These are phyloP conservation scores for Melanostoma mellinum DNA, from an alignment of 2,888 invertebrate genomes.

Conservation along the genomic window DNA sequence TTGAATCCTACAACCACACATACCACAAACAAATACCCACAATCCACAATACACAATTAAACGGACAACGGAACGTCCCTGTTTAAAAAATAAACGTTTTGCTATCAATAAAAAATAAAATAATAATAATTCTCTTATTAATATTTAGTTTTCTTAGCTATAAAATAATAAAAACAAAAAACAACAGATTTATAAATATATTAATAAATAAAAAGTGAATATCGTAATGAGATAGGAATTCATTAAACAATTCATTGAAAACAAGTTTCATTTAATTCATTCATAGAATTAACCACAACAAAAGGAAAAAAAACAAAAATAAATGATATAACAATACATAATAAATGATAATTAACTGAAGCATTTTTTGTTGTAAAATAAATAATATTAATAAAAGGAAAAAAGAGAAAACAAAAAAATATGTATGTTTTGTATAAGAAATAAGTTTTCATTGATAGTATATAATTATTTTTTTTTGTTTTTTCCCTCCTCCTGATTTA, in stretches of 20 bases:
- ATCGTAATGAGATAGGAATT: constrained; percentile 71
- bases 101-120: constrained; percentile 54
- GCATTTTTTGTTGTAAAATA: constrained; percentile 70
- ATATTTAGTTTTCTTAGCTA: constrained; percentile 69
- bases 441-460: constrained; percentile 27
- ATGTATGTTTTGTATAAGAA: constrained; percentile 49
- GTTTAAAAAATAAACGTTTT: constrained; percentile 70
- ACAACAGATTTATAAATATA: constrained; percentile 57
- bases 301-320: constrained; percentile 46
- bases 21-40: constrained; percentile 13
- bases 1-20: constrained; percentile 40
- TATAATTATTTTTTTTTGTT: constrained; percentile 30
- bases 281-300: constrained; percentile 69
- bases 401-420: constrained; percentile 48
- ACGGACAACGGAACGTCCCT: constrained; percentile 71
- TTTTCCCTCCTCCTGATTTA: constrained; percentile 41
- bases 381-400: constrained; percentile 66
- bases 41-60: constrained; percentile 43
- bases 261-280: constrained; percentile 65
- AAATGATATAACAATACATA: constrained; percentile 59
- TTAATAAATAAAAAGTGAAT: constrained; percentile 57
- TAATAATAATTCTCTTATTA: constrained; percentile 60
- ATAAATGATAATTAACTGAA: constrained; percentile 63
- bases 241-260: constrained; percentile 67
- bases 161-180: constrained; percentile 54